These are phyloP conservation scores for Sebastiscus albofasciatus DNA, from an alignment of 2,797 vertebrate genomes.

Conservation along the genomic window DNA sequence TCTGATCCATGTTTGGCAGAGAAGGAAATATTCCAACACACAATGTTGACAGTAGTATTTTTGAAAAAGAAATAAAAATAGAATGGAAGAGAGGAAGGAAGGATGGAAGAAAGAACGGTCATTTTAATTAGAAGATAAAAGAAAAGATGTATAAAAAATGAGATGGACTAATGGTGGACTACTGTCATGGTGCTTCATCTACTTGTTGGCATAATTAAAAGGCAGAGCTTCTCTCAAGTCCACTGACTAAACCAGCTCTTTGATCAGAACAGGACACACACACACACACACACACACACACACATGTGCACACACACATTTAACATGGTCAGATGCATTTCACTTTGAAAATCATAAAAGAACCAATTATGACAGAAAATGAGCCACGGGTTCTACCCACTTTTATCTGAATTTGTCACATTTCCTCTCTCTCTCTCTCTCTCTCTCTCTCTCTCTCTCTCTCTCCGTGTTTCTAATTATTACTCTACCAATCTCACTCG, in stretches of 20 bases:
- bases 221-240: conserved; percentile 34
- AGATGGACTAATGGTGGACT: not conserved
- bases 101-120: not conserved
- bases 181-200: conserved; percentile 25
- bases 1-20: conserved; percentile 19
- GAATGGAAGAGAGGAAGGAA: not conserved
- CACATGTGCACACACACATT: not conserved
- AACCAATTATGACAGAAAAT: conserved; percentile 59
- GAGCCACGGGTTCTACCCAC: conserved; percentile 47
- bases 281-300: not conserved
- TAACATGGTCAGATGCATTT: conserved; percentile 60
- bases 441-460: no score
- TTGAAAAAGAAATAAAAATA: not conserved
- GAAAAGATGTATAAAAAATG: not conserved
- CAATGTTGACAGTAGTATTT: not conserved
- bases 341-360: conserved; percentile 54
- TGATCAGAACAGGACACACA: conserved; percentile 47
- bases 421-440: not conserved
- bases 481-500: not conserved
- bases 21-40: not conserved
- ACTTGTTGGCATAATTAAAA: conserved; percentile 40
- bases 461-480: not conserved
- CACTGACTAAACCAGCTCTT: conserved; percentile 49
- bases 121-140: conserved; percentile 24
- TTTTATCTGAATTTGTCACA: conserved; percentile 40